Evolutionary conservation across 2,113 vertebrate genomes (phyloP).

Genomic region (pig (Sus scrofa)): T2T-Sscrofa CM000824.6:157576001-157576500

Average conservation of each 20-base stretch:
- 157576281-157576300: constrained; percentile 10
- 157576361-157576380: neutral
- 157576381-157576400: neutral
- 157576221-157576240: neutral
- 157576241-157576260: neutral
- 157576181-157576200: neutral
- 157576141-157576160: constrained; percentile 21
- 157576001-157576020: too few species aligned
- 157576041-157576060: constrained; percentile 27
- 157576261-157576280: neutral
- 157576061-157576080: neutral
- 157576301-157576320: neutral
- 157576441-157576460: neutral
- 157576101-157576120: neutral
- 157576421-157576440: constrained; percentile 34
- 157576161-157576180: neutral
- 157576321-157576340: constrained; percentile 14
- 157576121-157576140: neutral
- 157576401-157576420: neutral
- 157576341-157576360: neutral
- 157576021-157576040: too few species aligned
- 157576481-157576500: neutral
- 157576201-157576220: neutral
- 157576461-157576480: constrained; percentile 2
- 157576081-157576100: constrained; percentile 9